Base-by-base conservation (phyloP, 2,888 invertebrate species). In the Lumbricus terrestris region DNA sequence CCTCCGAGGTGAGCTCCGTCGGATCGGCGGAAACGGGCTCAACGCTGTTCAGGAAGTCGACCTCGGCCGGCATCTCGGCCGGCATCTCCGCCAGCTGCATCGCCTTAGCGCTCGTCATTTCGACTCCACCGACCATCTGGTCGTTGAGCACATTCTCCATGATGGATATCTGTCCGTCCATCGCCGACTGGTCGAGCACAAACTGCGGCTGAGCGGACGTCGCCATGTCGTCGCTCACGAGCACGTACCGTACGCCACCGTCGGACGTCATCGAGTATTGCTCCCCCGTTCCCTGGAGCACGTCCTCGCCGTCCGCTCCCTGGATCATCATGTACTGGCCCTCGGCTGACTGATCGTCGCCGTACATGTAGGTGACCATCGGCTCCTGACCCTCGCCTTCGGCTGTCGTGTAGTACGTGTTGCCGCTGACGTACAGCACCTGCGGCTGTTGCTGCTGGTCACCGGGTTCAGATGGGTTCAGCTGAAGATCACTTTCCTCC, bases 301-400 rank as follows among this genome's bases (percentile, higher is more conserved):
- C 69, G 18, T 23, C 85, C 16, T 85, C 85, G 6, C 85, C 85
- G 11, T 85, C 85, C 35, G 34, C 34, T 23, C 85, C 85, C 85
- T 85, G 85, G 33, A 85, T 85, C 85, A 85, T 85, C 85, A 85
- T 85, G 85, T 85, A 85, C 85, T 85, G 85, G 3, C 11, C 23
- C 85, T 85, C 85, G 37, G 35, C 35, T 18, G 85, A 85, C 2
- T 85, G 85, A 1, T 85, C 85, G 37, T 85, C 85, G 18, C 85
- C 85, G 85, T 85, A 85, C 85, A 85, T 85, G 34, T 85, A 85
- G 85, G 85, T 85, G 5, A 85, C 85, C 85, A 85, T 85, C 37
- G 35, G 35, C n/a, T 85, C 85, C 0, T 85, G 85, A 1, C 85
- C 85, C 35, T 85, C 85, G 4, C 85, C 85, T 15, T 34, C 35